phyloP scores from a whole-genome alignment of 2,797 vertebrate genomes.

The Myotis findleyi region DNA sequence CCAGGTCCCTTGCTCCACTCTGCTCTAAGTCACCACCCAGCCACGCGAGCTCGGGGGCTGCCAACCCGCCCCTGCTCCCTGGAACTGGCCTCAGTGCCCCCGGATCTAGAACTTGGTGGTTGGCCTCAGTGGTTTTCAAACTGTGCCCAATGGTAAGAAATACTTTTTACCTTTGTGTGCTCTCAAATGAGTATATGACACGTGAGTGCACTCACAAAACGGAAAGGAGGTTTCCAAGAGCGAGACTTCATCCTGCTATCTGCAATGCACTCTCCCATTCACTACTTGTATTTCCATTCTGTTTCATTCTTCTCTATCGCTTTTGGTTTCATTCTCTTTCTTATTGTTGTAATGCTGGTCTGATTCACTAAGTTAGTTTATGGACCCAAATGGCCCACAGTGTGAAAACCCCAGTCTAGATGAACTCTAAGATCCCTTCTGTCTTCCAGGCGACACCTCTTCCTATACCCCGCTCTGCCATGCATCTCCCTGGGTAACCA shows the following conservation, averaged over 20 bases:
- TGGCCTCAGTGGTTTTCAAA: neutral
- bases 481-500: neutral
- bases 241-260: neutral
- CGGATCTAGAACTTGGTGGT: accelerated
- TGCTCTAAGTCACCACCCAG: neutral
- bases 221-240: neutral
- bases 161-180: neutral
- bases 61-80: neutral
- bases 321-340: neutral
- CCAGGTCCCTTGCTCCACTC: neutral
- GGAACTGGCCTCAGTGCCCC: neutral
- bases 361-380: neutral
- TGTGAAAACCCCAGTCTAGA: neutral
- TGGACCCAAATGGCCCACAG: neutral
- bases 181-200: neutral
- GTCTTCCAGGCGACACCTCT: neutral
- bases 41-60: neutral
- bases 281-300: neutral
- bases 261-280: too few relatives aligned
- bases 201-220: neutral
- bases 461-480: neutral
- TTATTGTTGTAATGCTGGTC: neutral
- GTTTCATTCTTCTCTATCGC: neutral
- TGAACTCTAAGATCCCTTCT: neutral
- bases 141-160: neutral